Conservation (phyloP, 1,140 invertebrate genomes). For the Branchinecta lynchi region DNA sequence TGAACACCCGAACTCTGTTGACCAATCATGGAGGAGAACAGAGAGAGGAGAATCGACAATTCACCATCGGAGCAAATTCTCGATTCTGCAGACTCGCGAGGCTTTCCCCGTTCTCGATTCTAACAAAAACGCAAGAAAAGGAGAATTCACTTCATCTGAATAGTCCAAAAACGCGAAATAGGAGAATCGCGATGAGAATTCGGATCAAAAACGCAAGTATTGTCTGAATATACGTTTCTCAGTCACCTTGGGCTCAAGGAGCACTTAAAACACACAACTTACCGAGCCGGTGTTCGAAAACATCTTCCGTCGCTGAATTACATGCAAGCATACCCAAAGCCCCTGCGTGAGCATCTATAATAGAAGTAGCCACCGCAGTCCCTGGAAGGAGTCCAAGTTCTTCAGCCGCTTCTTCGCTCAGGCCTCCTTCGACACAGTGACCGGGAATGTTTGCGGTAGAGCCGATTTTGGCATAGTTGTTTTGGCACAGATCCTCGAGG, state of each 20-base stretch:
- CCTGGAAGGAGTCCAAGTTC: conserved; percentile 47
- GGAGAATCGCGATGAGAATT: too few species aligned
- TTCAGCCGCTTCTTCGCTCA: conserved; percentile 45
- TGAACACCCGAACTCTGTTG: too few species aligned
- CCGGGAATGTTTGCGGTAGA: conserved; percentile 52
- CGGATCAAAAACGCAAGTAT: too few species aligned
- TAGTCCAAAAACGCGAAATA: too few species aligned
- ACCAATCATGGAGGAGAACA: too few species aligned
- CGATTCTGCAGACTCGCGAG: too few species aligned
- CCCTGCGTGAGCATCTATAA: conserved; percentile 92
- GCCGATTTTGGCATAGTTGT: conserved; percentile 56
- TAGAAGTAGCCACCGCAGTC: conserved; percentile 66
- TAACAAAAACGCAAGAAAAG: too few species aligned
- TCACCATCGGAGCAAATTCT: too few species aligned
- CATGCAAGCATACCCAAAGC: conserved; percentile 68
- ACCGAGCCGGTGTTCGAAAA: conserved; percentile 15
- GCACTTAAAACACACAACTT: conserved; percentile 11
- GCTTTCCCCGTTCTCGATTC: too few species aligned
- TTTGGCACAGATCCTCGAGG: conserved; percentile 49
- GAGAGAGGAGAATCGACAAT: too few species aligned
- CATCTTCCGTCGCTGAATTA: conserved; percentile 24
- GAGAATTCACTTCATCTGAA: too few species aligned
- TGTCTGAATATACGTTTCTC: too few species aligned
- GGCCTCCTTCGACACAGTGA: conserved; percentile 46
- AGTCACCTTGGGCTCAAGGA: neutral